Evolutionary conservation across 2,797 vertebrate species (phyloP), one percentile per base, ranked within the genome.

Genomic region (Tarsius wallacei): DNA sequence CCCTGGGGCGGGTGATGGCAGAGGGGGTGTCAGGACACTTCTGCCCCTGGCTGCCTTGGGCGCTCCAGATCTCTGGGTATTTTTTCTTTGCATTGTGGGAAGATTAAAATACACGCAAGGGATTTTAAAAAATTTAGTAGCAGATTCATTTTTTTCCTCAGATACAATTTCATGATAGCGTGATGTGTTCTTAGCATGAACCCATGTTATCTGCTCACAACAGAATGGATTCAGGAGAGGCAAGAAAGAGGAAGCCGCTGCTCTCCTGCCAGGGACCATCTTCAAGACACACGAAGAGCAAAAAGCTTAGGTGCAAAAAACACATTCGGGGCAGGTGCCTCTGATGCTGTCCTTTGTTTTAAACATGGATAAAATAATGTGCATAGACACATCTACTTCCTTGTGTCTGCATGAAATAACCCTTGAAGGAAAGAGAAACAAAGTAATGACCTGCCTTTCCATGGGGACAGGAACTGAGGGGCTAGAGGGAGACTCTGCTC

Each of bases 231-330:
- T 26, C 26, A 7, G 73, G 76, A 6, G 7, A 13, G 24, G 33
- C 36, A 66, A 8, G 16, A 31, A 49, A 22, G 81, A 22, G 63
- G 78, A 64, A 53, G 22, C 4, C 36, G 26, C 53, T 26, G 1
- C 64, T 15, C 10, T 2, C 0, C 9, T 0, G 14, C 59, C 33
- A 71, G 63, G 84, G 53, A 61, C 22, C 7, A 17, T 42, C 31
- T 6, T 70, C n/a, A 31, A 11, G 63, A 15, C 2, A 55, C 14
- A 15, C 3, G 5, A 17, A 5, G 19, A n/a, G 64, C 12, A 21
- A 55, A 14, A 24, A 19, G 83, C 51, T 42, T 42, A 42, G 42
- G 19, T 55, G 64, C 7, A 21, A 55, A 14, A 24, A 19, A 64
- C 51, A 28, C 11, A 7, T 0, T 0, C 0, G 3, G 13, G 4